Evolutionary conservation across 2,797 vertebrate species (phyloP).

Genomic region (Oreochromis mossambicus): DNA sequence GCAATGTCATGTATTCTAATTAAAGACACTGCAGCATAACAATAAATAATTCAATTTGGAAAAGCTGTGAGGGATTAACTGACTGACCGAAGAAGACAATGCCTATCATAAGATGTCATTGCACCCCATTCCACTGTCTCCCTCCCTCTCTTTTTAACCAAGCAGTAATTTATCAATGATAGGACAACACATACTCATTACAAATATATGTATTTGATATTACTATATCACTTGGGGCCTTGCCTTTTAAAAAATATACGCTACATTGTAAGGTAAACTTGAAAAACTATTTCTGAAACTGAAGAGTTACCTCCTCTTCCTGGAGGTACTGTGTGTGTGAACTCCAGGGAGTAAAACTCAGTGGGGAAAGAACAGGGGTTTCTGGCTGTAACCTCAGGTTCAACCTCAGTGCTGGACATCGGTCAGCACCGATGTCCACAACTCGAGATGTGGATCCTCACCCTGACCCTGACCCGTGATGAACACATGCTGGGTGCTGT

Average conservation of each 20-base stretch:
- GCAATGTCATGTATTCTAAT: accelerated
- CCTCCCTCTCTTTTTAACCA: not conserved
- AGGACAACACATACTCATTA: not conserved
- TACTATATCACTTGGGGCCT: not conserved
- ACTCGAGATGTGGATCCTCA: not conserved
- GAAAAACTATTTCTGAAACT: not conserved
- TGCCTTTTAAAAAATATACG: not conserved
- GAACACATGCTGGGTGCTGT: not conserved
- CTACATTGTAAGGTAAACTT: not conserved
- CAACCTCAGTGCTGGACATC: not conserved
- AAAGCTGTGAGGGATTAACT: not conserved
- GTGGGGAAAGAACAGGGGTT: not conserved
- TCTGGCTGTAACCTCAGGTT: not conserved
- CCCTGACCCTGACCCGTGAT: accelerated
- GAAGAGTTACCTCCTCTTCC: not conserved
- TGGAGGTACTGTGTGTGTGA: not conserved
- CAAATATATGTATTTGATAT: not conserved
- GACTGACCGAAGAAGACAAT: not conserved
- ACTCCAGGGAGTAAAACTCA: not conserved
- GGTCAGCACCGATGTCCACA: not conserved
- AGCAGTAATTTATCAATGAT: not conserved
- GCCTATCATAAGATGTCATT: not conserved
- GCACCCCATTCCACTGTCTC: not conserved
- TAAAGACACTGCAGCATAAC: not conserved
- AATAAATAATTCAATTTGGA: not conserved